These are phyloP conservation scores for Drosophila fulvimacula DNA, from an alignment of 2,888 invertebrate genomes.

Conservation along the genomic window DNA sequence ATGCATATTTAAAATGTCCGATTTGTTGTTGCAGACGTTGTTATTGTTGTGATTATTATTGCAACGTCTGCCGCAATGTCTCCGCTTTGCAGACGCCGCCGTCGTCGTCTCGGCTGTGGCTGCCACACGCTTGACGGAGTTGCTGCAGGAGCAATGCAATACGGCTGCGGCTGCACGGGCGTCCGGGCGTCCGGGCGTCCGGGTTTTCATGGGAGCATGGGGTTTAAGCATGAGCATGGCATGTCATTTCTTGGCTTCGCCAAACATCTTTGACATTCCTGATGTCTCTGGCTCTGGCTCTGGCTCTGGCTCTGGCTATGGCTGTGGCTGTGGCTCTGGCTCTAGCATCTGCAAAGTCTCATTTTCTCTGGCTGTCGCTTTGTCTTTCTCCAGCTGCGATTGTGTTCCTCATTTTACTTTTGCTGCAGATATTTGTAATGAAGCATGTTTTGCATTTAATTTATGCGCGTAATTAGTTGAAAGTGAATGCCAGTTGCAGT, in stretches of 20 bases:
- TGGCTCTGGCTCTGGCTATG: conserved; percentile 32
- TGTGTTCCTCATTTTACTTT: conserved; percentile 78
- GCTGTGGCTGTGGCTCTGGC: conserved; percentile 16
- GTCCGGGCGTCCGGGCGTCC: conserved; percentile 28
- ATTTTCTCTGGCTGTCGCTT: conserved; percentile 36
- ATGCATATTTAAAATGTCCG: conserved; percentile 26
- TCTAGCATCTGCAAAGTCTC: conserved; percentile 40
- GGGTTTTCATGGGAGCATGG: conserved; percentile 38
- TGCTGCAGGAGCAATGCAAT: conserved; percentile 19
- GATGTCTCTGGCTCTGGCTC: conserved; percentile 46
- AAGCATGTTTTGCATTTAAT: conserved; percentile 64
- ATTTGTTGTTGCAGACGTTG: conserved; percentile 20
- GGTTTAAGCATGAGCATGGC: conserved; percentile 67
- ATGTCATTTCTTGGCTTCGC: conserved; percentile 76
- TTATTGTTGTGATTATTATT: conserved; percentile 61
- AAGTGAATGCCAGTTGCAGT: conserved; percentile 53
- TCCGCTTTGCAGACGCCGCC: conserved; percentile 65
- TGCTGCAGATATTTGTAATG: conserved; percentile 56
- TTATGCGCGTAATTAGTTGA: conserved; percentile 71
- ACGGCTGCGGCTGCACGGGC: conserved; percentile 14
- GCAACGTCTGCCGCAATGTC: conserved; percentile 78
- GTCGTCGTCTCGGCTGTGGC: conserved; percentile 46
- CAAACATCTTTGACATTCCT: conserved; percentile 78
- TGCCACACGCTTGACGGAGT: conserved; percentile 43
- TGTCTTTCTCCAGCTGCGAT: conserved; percentile 59